A percentile compares a stretch with the other conserved stretches of the same genome.
These are phyloP conservation scores for Helarctos malayanus DNA, from an alignment of 2,797 vertebrate species.

Conservation along the genomic window DNA sequence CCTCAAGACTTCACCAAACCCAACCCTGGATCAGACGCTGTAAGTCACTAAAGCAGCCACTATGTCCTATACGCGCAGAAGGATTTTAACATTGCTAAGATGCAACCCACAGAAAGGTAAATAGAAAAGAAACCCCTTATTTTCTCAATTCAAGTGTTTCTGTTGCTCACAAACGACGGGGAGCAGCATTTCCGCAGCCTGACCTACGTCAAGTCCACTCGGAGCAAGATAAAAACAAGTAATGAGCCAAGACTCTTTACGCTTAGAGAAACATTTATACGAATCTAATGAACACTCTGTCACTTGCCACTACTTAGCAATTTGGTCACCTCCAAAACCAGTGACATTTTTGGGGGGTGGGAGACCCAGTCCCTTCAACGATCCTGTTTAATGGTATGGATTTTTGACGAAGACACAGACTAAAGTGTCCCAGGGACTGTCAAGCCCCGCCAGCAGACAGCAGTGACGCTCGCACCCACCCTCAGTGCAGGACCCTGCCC, in stretches of 20 bases:
- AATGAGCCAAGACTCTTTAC: background rate
- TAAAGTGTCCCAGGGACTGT: background rate
- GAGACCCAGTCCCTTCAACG: slow-evolving; percentile 12
- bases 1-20: slow-evolving; percentile 4
- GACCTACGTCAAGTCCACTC: background rate
- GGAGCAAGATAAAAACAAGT: background rate
- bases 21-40: background rate
- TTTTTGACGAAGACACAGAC: background rate
- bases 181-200: background rate
- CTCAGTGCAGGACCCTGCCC: background rate
- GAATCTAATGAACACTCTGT: background rate
- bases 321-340: background rate
- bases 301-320: background rate
- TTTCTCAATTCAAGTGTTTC: background rate
- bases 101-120: background rate
- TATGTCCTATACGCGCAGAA: background rate
- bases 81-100: slow-evolving; percentile 20
- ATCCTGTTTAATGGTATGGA: background rate
- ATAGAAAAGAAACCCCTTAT: background rate
- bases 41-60: slow-evolving; percentile 1
- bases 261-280: background rate
- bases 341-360: background rate
- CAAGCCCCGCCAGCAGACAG: background rate
- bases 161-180: background rate
- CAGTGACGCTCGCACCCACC: background rate